These are phyloP conservation scores for Callimorpha dominula DNA, from an alignment of 2,888 invertebrate species.

Conservation along the genomic window DNA sequence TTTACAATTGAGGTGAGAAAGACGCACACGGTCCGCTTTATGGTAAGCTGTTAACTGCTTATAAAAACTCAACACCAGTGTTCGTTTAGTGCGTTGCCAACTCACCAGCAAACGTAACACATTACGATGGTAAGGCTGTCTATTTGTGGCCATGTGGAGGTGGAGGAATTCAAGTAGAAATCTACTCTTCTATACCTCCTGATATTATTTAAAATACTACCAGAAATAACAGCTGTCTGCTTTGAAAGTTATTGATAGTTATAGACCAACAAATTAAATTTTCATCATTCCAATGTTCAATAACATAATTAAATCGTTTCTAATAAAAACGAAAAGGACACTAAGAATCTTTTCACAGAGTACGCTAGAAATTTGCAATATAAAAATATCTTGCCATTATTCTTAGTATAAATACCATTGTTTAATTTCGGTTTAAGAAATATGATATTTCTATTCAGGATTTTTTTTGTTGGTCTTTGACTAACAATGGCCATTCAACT, in stretches of 20 bases:
- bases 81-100: no score
- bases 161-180: no score
- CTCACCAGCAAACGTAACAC: background rate
- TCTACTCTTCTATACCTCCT: no score
- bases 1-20: background rate
- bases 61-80: background rate
- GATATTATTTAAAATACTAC: no score
- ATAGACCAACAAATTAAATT: background rate
- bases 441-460: no score
- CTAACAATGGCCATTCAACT: background rate
- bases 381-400: background rate
- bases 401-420: background rate
- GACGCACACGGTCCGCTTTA: background rate
- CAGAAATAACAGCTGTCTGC: no score
- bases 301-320: background rate
- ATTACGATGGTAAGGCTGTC: background rate
- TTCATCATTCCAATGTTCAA: background rate
- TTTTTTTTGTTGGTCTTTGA: background rate
- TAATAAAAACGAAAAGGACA: no score
- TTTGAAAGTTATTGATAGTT: background rate
- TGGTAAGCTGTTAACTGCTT: background rate
- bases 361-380: no score
- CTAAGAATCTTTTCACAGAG: no score
- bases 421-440: no score
- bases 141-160: no score